phyloP scores from a whole-genome alignment of 1,140 invertebrate species.

The Drosophila suzukii region DNA sequence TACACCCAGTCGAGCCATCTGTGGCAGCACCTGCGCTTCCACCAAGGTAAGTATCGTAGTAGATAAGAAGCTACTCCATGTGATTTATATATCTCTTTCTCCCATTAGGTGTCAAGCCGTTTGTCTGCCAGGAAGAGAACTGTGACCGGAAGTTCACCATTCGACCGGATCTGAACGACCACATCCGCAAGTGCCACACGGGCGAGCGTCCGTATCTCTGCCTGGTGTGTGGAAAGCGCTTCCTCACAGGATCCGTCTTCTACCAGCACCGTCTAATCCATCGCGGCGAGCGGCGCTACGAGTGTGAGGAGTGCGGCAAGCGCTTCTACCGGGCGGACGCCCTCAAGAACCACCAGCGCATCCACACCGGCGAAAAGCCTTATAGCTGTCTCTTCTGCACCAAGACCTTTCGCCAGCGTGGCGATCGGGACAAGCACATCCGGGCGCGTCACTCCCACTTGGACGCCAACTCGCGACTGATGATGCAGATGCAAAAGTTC shows the following conservation, averaged over 20 bases:
- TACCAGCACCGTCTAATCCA: conserved; percentile 91
- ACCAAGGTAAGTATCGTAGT: conserved; percentile 84
- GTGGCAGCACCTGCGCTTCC: conserved; percentile 87
- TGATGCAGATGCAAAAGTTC: conserved; percentile 82
- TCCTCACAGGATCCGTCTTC: conserved; percentile 90
- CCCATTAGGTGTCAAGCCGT: conserved; percentile 86
- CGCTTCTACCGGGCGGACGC: conserved; percentile 87
- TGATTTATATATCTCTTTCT: not conserved
- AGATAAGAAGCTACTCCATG: not conserved
- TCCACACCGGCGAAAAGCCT: conserved; percentile 90
- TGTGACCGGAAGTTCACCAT: conserved; percentile 88
- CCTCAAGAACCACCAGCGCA: conserved; percentile 87
- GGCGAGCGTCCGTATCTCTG: conserved; percentile 90
- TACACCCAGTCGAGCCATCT: conserved; percentile 87
- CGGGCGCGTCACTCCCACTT: conserved; percentile 86
- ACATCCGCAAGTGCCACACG: conserved; percentile 88
- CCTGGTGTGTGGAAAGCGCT: conserved; percentile 89
- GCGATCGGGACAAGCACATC: conserved; percentile 87
- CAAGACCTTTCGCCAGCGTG: conserved; percentile 87
- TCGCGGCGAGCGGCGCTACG: conserved; percentile 92
- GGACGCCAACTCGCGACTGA: conserved; percentile 73
- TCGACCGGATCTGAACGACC: conserved; percentile 88
- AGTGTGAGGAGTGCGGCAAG: conserved; percentile 88
- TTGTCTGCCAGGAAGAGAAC: conserved; percentile 86
- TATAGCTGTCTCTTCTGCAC: conserved; percentile 89